Percentiles rank a stretch among this genome's conserved stretches.
Conservation (phyloP, 2,797 vertebrate species). For the Lagocephalus sceleratus region DNA sequence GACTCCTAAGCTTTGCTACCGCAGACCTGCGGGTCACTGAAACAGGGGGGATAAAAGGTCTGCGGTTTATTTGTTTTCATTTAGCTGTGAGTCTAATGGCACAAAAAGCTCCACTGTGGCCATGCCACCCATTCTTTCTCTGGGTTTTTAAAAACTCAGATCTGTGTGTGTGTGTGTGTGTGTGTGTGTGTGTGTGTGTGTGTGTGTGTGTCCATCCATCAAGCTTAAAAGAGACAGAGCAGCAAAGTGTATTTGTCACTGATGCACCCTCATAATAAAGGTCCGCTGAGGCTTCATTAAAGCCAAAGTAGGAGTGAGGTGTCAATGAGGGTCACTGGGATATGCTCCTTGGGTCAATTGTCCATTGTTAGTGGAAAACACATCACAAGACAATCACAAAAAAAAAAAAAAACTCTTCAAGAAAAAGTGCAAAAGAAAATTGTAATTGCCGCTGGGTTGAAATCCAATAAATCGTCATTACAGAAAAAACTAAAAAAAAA, state of each 20-base stretch:
- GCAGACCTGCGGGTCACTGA: constrained; percentile 36
- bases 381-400: background rate
- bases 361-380: background rate
- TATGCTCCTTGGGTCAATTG: background rate
- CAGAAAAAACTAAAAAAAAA: too few relatives aligned
- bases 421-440: too few relatives aligned
- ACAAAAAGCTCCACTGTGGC: constrained; percentile 24
- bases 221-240: constrained; percentile 18
- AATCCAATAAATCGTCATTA: too few relatives aligned
- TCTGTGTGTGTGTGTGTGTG: constrained; percentile 1
- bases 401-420: background rate
- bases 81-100: constrained; percentile 13
- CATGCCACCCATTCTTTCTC: constrained; percentile 31
- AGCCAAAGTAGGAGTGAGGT: constrained; percentile 2
- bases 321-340: constrained; percentile 9
- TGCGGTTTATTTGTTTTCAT: constrained; percentile 3
- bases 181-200: background rate
- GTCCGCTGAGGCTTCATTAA: constrained; percentile 35
- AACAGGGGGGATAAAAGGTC: constrained; percentile 24
- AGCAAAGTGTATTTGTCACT: constrained; percentile 7
- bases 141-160: constrained; percentile 27
- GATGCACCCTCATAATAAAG: constrained; percentile 5
- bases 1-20: constrained; percentile 10
- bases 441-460: background rate
- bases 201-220: constrained; percentile 14